A percentile compares a stretch with the other conserved stretches of the same genome.
phyloP scores from a whole-genome alignment of 2,888 invertebrate genomes.

The Cantharis rustica region DNA sequence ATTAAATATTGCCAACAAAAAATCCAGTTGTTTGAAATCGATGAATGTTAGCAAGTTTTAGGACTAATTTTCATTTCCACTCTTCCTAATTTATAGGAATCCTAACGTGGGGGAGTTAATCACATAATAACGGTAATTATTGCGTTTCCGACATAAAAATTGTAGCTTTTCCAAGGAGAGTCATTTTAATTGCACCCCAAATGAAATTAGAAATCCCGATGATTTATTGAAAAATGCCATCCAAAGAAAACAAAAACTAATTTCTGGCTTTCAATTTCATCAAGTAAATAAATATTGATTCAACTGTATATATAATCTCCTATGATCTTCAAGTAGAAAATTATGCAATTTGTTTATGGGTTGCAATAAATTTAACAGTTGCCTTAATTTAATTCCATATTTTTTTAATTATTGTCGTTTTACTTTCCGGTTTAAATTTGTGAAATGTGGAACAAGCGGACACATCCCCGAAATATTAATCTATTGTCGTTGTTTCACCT shows the following conservation, averaged over 20 bases:
- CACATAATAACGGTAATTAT: not conserved
- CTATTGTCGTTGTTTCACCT: constrained; percentile 11
- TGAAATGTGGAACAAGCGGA: not conserved
- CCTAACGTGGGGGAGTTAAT: not conserved
- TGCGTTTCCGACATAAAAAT: not conserved
- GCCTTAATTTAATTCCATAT: not conserved
- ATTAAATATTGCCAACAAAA: too few species aligned
- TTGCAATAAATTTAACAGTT: not conserved
- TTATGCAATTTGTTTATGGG: not conserved
- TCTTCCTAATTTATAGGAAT: not conserved
- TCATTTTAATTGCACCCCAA: not conserved
- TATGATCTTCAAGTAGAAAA: not conserved
- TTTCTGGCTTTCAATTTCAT: not conserved
- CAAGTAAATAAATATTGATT: not conserved
- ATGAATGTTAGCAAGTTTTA: not conserved
- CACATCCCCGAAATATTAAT: not conserved
- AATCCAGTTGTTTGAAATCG: not conserved
- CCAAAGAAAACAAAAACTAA: not conserved
- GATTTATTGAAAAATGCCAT: not conserved
- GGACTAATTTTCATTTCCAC: not conserved
- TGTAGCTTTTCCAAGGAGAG: not conserved
- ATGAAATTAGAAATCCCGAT: not conserved
- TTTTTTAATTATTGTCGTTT: not conserved
- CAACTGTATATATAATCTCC: not conserved
- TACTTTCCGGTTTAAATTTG: not conserved